phyloP scores from a whole-genome alignment of 2,888 invertebrate species.

The Aricia artaxerxes region DNA sequence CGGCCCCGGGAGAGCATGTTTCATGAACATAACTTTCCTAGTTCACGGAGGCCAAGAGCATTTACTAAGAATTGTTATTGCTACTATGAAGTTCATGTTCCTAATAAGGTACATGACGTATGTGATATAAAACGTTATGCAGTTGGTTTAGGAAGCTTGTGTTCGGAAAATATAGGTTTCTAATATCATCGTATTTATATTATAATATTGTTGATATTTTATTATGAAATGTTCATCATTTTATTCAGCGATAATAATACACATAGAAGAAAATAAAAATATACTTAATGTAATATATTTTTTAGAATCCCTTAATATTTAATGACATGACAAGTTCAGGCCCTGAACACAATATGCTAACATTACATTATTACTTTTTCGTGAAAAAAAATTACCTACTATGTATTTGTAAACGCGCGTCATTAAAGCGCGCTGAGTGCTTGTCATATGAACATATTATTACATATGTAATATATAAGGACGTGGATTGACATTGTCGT shows the following conservation, averaged over 20 bases:
- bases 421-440: too few relatives aligned
- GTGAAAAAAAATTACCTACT: not conserved
- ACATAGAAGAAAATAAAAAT: too few relatives aligned
- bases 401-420: not conserved
- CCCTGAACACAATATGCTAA: not conserved
- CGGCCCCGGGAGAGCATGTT: conserved; percentile 21
- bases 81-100: not conserved
- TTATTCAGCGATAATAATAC: too few relatives aligned
- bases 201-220: too few relatives aligned
- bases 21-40: conserved; percentile 24
- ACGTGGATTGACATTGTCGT: too few relatives aligned
- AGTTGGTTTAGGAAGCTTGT: not conserved
- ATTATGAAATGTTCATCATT: too few relatives aligned
- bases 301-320: too few relatives aligned
- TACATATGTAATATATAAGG: too few relatives aligned
- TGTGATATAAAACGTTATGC: not conserved
- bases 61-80: conserved; percentile 4
- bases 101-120: not conserved
- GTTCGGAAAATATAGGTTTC: not conserved
- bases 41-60: conserved; percentile 3
- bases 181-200: too few relatives aligned
- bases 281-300: too few relatives aligned
- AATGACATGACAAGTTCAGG: not conserved
- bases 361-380: not conserved
- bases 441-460: too few relatives aligned